These are phyloP conservation scores for Eclectus roratus DNA, from an alignment of 2,113 vertebrate species.

Conservation along the genomic window DNA sequence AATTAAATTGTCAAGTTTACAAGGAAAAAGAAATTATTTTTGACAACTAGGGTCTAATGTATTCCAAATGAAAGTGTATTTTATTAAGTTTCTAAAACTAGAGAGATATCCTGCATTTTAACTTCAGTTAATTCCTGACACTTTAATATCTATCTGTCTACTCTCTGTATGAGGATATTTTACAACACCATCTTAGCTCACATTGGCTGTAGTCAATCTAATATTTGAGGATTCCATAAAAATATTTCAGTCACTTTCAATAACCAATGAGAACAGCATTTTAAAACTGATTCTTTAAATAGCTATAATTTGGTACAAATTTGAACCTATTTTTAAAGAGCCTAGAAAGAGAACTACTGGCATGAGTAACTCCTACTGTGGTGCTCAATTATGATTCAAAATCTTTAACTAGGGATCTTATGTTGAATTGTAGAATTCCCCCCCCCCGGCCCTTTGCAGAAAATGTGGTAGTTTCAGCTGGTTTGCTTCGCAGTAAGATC, in stretches of 20 bases:
- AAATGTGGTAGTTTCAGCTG: constrained; percentile 3
- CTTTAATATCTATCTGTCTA: not conserved
- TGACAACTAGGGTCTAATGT: not conserved
- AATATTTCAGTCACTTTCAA: not conserved
- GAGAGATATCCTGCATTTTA: not conserved
- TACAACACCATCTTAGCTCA: not conserved
- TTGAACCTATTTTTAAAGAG: not conserved
- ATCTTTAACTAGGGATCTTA: constrained; percentile 42
- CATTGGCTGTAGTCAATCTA: not conserved
- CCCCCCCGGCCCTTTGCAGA: not conserved
- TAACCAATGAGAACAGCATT: not conserved
- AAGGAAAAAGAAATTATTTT: constrained; percentile 4
- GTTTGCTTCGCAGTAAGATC: not conserved
- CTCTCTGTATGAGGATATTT: not conserved
- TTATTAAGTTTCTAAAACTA: not conserved
- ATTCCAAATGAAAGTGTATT: not conserved
- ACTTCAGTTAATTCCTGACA: not conserved
- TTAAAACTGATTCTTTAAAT: not conserved
- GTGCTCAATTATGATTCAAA: not conserved
- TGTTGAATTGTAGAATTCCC: not conserved
- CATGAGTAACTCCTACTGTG: not conserved
- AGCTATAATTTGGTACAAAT: not conserved
- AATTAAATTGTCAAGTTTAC: constrained; percentile 8
- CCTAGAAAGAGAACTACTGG: not conserved
- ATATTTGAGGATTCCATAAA: not conserved